Percentiles rank a stretch among this genome's conserved stretches.
These are phyloP conservation scores for Amphipoea oculea DNA, from an alignment of 2,888 invertebrate genomes.

Conservation along the genomic window DNA sequence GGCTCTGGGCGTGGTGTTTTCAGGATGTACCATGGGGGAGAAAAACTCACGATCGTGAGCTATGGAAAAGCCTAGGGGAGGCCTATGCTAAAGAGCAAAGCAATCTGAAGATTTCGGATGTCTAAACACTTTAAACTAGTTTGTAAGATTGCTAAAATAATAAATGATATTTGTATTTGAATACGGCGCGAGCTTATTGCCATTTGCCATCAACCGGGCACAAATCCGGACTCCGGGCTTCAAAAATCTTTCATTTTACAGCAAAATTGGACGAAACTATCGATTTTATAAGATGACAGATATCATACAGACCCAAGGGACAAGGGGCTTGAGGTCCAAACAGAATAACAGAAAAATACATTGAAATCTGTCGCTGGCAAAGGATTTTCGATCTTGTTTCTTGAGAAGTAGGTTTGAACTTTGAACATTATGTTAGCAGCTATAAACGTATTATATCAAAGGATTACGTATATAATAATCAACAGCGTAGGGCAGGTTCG, in stretches of 20 bases:
- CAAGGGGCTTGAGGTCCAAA: conserved; percentile 6
- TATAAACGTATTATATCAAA: neutral
- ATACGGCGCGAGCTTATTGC: neutral
- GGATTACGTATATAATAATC: neutral
- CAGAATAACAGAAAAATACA: conserved; percentile 37
- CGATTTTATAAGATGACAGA: conserved; percentile 18
- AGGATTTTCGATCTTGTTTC: conserved; percentile 10
- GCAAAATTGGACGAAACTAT: conserved; percentile 8
- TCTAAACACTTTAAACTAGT: too few species aligned
- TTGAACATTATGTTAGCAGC: neutral
- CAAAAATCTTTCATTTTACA: neutral
- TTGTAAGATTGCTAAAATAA: too few species aligned
- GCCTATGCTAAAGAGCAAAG: neutral
- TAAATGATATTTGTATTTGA: too few species aligned
- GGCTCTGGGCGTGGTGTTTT: too few species aligned
- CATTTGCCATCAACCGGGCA: neutral
- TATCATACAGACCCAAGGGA: conserved; percentile 41
- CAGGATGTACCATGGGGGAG: neutral
- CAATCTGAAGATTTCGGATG: neutral
- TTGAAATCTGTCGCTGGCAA: neutral
- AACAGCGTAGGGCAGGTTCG: neutral
- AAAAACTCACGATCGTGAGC: neutral
- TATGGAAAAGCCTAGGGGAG: neutral
- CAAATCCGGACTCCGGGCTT: neutral
- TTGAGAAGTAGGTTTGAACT: neutral